These are phyloP conservation scores for Pogonus chalceus DNA, from an alignment of 1,140 invertebrate species.

Conservation along the genomic window DNA sequence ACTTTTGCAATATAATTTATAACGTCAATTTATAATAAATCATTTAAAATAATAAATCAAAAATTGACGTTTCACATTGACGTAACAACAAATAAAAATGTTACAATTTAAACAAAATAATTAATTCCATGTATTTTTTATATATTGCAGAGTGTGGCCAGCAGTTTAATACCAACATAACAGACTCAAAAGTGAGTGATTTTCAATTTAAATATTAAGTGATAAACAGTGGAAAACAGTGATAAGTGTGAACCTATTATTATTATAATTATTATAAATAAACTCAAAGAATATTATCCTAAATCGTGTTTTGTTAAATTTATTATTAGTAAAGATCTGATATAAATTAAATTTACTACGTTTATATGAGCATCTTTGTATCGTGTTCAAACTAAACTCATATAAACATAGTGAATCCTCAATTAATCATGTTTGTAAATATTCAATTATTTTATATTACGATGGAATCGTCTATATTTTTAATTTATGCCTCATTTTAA, in stretches of 20 bases:
- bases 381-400: background rate
- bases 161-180: conserved; percentile 40
- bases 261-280: conserved; percentile 4
- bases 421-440: background rate
- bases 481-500: no score
- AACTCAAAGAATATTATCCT: background rate
- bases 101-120: no score
- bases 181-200: conserved; percentile 9
- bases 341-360: background rate
- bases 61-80: no score
- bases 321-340: conserved; percentile 1
- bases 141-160: conserved; percentile 49
- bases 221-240: background rate
- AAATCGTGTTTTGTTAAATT: background rate
- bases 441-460: no score
- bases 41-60: no score
- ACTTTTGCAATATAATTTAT: no score
- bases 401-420: background rate
- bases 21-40: no score
- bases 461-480: no score
- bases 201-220: background rate
- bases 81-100: no score
- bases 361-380: background rate
- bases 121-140: conserved; percentile 19
- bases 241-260: conserved; percentile 11